These are phyloP conservation scores for Leucoraja ocellata DNA, from an alignment of 2,797 vertebrate species.

Conservation along the genomic window DNA sequence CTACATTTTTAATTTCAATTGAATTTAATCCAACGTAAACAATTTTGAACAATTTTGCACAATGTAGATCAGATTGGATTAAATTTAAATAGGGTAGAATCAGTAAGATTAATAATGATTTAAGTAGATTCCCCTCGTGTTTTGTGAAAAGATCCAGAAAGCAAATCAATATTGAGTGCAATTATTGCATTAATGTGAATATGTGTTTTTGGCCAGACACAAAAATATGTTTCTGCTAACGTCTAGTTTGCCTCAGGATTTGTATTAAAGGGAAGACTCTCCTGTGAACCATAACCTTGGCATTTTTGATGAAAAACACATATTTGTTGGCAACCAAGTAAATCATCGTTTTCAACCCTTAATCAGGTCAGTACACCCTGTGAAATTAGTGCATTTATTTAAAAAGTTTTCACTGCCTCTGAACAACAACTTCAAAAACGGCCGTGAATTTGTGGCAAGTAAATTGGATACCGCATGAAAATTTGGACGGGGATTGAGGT, in stretches of 20 bases:
- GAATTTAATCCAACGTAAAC: conserved; percentile 33
- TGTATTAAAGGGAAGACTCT: not conserved
- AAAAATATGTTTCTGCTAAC: not conserved
- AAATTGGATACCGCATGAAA: too few species aligned
- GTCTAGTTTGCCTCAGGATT: not conserved
- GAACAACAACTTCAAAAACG: not conserved
- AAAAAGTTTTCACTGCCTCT: not conserved
- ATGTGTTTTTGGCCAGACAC: not conserved
- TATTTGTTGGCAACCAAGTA: not conserved
- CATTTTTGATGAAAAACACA: not conserved
- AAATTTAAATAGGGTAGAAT: conserved; percentile 25
- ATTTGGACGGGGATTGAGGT: too few species aligned
- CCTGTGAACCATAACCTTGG: not conserved
- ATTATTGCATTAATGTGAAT: not conserved
- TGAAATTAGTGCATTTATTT: not conserved
- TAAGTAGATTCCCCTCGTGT: not conserved
- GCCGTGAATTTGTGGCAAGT: not conserved
- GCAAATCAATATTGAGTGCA: not conserved
- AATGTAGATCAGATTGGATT: conserved; percentile 23
- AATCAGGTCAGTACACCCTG: not conserved
- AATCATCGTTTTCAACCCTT: not conserved
- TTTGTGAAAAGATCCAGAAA: not conserved
- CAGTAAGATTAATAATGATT: conserved; percentile 22
- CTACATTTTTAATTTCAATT: conserved; percentile 35
- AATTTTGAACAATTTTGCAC: conserved; percentile 18